Evolutionary conservation across 2,113 vertebrate species (phyloP), one percentile per base, ranked within the genome.

Genomic region (Anas platyrhynchos): DNA sequence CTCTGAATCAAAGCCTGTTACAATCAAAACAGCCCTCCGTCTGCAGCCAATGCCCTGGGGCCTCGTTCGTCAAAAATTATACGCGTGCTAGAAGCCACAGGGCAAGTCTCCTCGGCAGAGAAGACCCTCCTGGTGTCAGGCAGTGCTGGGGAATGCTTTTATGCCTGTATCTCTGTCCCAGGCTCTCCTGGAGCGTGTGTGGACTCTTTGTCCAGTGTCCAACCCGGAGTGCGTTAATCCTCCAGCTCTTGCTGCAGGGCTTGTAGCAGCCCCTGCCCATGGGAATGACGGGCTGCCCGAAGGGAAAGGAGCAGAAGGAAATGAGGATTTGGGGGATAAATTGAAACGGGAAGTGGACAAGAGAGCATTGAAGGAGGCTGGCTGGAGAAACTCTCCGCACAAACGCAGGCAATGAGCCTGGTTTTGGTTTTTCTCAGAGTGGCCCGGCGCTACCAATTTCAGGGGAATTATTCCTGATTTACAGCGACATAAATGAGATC

Each of bases 1-100:
- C 91, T 89, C 67, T 97, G 96, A 97, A 97, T 96, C 94, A 88
- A 95, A 95, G 96, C 78, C 91, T 97, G 95, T 97, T 94, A 87
- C 89, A 94, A 91, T 34, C 94, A 89, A 94, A 97, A 94, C 96
- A 92, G 72, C 77, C 66, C 67, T 89, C 22, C 5, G 56, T 79
- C 94, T 92, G 91, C 94, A 79, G 85, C 38, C 84, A 16, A 31
- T 66, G 71, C 94, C 93, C 94, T 36, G 74, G 93, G 94, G 96
- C 48, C 91, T 94, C 93, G 0, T 96, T 95, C 13, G 2, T 93
- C 87, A 92, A 15, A 76, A 92, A 83, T 89, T 84, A 75, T 72
- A 52, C 3, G 17, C 16, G 50, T 48, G 84, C 84, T 89, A 34
- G 67, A 88, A 95, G 87, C 87, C 91, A 52, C 87, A 94, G 67